phyloP scores from a whole-genome alignment of 2,888 invertebrate genomes.

The Coelinius sp. region DNA sequence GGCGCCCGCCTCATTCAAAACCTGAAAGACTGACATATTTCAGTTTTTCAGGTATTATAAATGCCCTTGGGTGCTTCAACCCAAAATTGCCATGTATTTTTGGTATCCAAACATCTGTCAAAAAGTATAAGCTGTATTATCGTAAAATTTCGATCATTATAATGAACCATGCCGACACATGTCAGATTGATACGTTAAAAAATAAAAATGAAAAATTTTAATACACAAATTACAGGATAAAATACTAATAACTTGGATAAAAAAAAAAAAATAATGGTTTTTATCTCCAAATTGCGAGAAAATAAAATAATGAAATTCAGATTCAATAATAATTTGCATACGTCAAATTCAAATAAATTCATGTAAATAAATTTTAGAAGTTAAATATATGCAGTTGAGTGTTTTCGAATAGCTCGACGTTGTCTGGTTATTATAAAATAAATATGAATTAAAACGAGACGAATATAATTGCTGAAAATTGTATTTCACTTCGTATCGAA shows the following conservation, averaged over 20 bases:
- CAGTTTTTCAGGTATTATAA: neutral
- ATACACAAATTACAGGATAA: slow-evolving; percentile 63
- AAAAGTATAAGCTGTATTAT: slow-evolving; percentile 52
- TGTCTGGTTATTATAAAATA: neutral
- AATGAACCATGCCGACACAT: slow-evolving; percentile 48
- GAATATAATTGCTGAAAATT: neutral
- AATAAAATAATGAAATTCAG: slow-evolving; percentile 1
- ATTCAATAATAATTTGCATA: slow-evolving; percentile 7
- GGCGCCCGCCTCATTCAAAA: slow-evolving; percentile 21
- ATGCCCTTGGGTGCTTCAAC: slow-evolving; percentile 43
- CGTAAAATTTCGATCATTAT: slow-evolving; percentile 44
- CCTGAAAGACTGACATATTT: slow-evolving; percentile 15
- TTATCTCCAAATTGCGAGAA: neutral
- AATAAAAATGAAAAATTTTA: slow-evolving; percentile 54
- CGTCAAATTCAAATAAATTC: slow-evolving; percentile 5
- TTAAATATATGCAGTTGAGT: neutral
- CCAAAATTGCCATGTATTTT: slow-evolving; percentile 59
- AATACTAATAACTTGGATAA: slow-evolving; percentile 30
- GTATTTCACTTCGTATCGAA: neutral
- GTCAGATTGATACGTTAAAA: slow-evolving; percentile 57
- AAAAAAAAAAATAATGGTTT: neutral
- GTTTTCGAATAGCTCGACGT: neutral
- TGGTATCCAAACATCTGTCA: slow-evolving; percentile 63
- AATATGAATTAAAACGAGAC: neutral
- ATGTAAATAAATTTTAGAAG: neutral